Base-by-base conservation (phyloP, 2,113 vertebrate genomes). In the Eonycteris spelaea region DNA sequence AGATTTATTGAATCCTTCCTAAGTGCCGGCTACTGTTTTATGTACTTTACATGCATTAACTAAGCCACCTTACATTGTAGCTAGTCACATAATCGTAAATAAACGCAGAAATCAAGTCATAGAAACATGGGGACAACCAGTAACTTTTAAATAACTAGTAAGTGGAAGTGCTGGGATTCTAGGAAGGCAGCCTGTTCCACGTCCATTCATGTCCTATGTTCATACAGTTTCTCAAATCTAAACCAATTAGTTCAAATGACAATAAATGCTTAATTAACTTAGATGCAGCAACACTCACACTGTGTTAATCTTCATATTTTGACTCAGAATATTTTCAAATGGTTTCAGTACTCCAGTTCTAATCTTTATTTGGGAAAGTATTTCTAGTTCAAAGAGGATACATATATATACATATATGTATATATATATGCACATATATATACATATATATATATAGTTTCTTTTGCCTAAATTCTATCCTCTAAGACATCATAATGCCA, bases 111-210 rank as follows among this genome's bases (percentile, higher is more conserved):
- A 7, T 6, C 30, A 30, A 45, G 38, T 40, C 45, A 45, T 0
- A 19, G 12, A 83, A 12, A 9, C 13, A 12, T 6, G 4, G 10
- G 38, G 67, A 59, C 7, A 13, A 45, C 57, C 24, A n/a, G 3
- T 10, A 28, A 18, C 43, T 45, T 30, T 68, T 19, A 45, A 61
- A 18, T 0, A 51, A 18, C 33, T 61, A 2, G 1, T 28, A 16
- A 22, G 1, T 3, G 28, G 16, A 55, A 40, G 38, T 2, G 8
- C 0, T 33, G 57, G 35, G 1, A 35, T 43, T 14, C 22, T 12
- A 55, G 48, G n/a, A 9, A 38, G 28, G 15, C 1, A 1, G 7
- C 30, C 11, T 74, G 11, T 51, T n/a, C 2, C 26, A 16, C 28
- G 30, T 45, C 22, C 43, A 0, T 24, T 45, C 38, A 10, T 13